Evolutionary conservation across 2,888 invertebrate genomes (phyloP), one percentile per base, ranked within the genome.

Genomic region (Limenitis camilla): DNA sequence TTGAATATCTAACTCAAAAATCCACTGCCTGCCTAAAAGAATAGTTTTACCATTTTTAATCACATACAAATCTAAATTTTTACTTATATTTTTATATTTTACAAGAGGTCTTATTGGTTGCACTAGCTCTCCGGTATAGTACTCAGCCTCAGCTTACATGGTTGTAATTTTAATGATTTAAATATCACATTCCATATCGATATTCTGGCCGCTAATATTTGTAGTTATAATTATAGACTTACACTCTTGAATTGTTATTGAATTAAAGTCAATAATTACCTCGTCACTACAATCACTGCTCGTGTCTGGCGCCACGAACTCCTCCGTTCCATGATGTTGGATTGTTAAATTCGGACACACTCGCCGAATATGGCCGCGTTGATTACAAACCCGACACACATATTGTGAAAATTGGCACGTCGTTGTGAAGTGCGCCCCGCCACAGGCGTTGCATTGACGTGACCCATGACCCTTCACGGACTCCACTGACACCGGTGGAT

Each of bases 11-110:
- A 39, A 10, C 30, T 31, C 38, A n/a, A 11, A n/a, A 33, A 47
- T n/a, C 40, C 47, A 47, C 32, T 47, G 47, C 30, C 47, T 47
- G 8, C 47, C 47, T 40, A 47, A 30, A 9, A 47, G 31, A 5
- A 9, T 6, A 19, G 39, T 40, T 31, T 47, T 47, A 5, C 40
- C 47, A 40, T 32, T 31, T 5, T 32, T 29, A 6, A 47, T 33
- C 3, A 47, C 40, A 47, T 47, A 47, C 5, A 47, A 27, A 9
- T 32, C 39, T 29, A 46, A 29, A 11, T 19, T 8, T 29, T 5
- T 33, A 32, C 32, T 2, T 31, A 32, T 6, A 35, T 35, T 19
- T 7, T 44, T 41, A 8, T 43, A 43, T 43, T 33, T 43, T 27
- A 43, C 43, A 9, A 27, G 5, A 4, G 33, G 43, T 27, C 9